Base-by-base conservation (phyloP, 2,888 invertebrate genomes). In the Tuta absoluta region DNA sequence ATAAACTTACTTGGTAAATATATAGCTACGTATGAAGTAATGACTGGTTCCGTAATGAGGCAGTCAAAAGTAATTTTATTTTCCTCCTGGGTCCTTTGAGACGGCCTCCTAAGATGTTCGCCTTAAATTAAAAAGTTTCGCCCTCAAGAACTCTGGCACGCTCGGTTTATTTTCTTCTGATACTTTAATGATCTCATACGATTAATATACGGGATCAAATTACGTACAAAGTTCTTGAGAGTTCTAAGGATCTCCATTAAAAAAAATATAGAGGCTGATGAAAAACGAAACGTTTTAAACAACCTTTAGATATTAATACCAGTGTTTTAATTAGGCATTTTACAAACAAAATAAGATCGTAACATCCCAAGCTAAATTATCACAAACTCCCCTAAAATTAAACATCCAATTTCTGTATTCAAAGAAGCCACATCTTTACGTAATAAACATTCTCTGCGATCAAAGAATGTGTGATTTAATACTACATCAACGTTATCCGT, bases 101-200 rank as follows among this genome's bases (percentile, higher is more conserved):
- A 73, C 71, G 67, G 73, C 80, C 80, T 81, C 81, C 80, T 71
- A 76, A 76, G 79, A 85, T 84, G 82, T 85, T 87, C 83, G 81
- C 80, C 75, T 86, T 84, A 79, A 86, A 86, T 85, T 86, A 85
- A 87, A 88, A 88, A 87, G 81, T 86, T 87, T 76, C 73, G 71
- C 74, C 78, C 79, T 80, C 76, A 70, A 82, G 80, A 77, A 75
- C 66, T 77, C 71, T 66, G 67, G 68, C 71, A 71, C 72, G 74
- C 73, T 71, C 75, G 73, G 74, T 79, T 82, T 78, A 78, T 81
- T 83, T 76, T 74, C 78, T 79, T 75, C 77, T 71, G 77, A 79
- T 84, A 81, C 79, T 81, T 73, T 86, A 84, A 84, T 82, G 81
- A 81, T 76, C 79, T 73, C 81, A 78, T 80, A 82, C 78, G 81